phyloP scores from a whole-genome alignment of 2,888 invertebrate genomes.

The Dendrolimus houi region DNA sequence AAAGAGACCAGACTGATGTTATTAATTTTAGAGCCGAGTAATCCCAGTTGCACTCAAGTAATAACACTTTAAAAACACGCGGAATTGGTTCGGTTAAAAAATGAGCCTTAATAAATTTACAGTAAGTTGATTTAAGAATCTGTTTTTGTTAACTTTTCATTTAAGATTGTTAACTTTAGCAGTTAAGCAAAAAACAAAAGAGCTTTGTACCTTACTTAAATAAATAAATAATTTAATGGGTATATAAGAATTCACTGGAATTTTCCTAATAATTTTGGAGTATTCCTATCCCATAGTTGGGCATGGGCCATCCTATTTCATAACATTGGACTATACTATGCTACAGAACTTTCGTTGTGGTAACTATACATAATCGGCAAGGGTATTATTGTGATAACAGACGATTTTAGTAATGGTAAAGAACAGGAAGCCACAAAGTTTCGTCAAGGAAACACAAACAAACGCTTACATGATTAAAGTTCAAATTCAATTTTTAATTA shows the following conservation, averaged over 20 bases:
- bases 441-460: not conserved
- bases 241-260: too few species aligned
- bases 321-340: not conserved
- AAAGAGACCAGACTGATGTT: too few species aligned
- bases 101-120: slow-evolving; percentile 5
- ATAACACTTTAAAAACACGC: slow-evolving; percentile 1
- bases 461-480: not conserved
- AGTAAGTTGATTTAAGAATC: slow-evolving; percentile 9
- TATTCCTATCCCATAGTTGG: too few species aligned
- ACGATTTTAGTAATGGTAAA: not conserved
- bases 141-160: slow-evolving; percentile 27
- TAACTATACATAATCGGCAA: not conserved
- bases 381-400: not conserved
- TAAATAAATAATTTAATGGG: too few species aligned
- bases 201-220: too few species aligned
- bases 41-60: too few species aligned
- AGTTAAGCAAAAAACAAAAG: slow-evolving; percentile 13
- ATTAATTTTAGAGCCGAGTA: too few species aligned
- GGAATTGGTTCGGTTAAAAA: slow-evolving; percentile 4
- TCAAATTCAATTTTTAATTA: not conserved
- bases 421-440: not conserved
- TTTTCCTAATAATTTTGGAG: too few species aligned
- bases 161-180: slow-evolving; percentile 19
- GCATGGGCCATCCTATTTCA: too few species aligned
- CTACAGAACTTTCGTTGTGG: not conserved